Percentiles rank a stretch among this genome's conserved stretches.
These are phyloP conservation scores for Ameiurus melas DNA, from an alignment of 2,113 vertebrate species.

Conservation along the genomic window DNA sequence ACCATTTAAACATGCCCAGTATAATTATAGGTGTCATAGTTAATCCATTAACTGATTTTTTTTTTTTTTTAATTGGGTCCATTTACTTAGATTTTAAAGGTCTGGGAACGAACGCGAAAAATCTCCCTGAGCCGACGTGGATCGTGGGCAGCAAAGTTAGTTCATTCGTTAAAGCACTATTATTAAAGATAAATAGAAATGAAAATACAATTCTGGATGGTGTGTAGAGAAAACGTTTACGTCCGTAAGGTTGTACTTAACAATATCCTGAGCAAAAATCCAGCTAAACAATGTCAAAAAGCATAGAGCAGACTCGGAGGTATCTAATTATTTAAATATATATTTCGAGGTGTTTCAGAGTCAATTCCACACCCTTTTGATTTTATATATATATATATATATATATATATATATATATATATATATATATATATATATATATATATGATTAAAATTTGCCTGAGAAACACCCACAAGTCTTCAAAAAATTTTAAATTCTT, in stretches of 20 bases:
- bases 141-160: neutral
- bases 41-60: neutral
- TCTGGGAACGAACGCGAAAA: neutral
- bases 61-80: neutral
- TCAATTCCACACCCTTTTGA: neutral
- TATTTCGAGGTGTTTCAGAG: neutral
- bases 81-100: neutral
- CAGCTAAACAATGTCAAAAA: neutral
- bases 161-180: neutral
- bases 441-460: neutral
- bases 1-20: conserved; percentile 13
- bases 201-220: neutral
- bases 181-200: neutral
- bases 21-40: neutral
- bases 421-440: too few relatives aligned
- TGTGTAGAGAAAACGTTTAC: neutral
- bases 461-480: neutral
- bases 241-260: neutral
- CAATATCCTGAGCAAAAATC: neutral
- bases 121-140: neutral
- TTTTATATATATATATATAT: too few relatives aligned
- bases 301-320: neutral
- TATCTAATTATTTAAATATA: neutral
- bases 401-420: too few relatives aligned
- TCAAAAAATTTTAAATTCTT: neutral